These are phyloP conservation scores for Scaptomyza parva DNA, from an alignment of 2,888 invertebrate species.

Conservation along the genomic window DNA sequence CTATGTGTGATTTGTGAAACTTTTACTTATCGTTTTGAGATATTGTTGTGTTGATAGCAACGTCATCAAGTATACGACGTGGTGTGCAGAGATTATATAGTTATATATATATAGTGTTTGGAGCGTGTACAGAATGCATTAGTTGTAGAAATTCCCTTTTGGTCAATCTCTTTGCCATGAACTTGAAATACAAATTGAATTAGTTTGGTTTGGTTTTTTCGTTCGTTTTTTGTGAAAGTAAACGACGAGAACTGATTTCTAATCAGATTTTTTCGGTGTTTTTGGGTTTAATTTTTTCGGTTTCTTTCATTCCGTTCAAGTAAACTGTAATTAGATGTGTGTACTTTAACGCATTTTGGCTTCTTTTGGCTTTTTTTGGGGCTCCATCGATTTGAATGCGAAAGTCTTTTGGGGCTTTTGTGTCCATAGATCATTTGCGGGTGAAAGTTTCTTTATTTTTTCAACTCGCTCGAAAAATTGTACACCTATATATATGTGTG, in stretches of 20 bases:
- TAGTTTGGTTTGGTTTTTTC: too few species aligned
- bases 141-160: conserved; percentile 6
- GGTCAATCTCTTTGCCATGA: conserved; percentile 59
- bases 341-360: conserved; percentile 49
- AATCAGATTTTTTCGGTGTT: too few species aligned
- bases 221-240: conserved; percentile 56
- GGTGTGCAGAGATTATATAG: neutral
- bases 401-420: conserved; percentile 40
- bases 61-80: conserved; percentile 40
- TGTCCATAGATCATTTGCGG: conserved; percentile 73
- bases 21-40: conserved; percentile 41
- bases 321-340: conserved; percentile 68
- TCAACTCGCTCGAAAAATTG: conserved; percentile 48
- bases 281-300: neutral
- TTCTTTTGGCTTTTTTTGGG: conserved; percentile 33
- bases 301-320: conserved; percentile 18
- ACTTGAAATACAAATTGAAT: conserved; percentile 65
- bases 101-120: too few species aligned
- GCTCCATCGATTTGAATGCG: conserved; percentile 47
- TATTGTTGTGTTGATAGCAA: conserved; percentile 26
- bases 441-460: conserved; percentile 68
- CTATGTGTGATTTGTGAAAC: conserved; percentile 7
- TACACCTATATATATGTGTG: conserved; percentile 1
- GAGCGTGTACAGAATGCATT: conserved; percentile 8
- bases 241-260: conserved; percentile 69